Conservation (phyloP, 64 coral and sea anemone species). For the Porites lutea region DNA sequence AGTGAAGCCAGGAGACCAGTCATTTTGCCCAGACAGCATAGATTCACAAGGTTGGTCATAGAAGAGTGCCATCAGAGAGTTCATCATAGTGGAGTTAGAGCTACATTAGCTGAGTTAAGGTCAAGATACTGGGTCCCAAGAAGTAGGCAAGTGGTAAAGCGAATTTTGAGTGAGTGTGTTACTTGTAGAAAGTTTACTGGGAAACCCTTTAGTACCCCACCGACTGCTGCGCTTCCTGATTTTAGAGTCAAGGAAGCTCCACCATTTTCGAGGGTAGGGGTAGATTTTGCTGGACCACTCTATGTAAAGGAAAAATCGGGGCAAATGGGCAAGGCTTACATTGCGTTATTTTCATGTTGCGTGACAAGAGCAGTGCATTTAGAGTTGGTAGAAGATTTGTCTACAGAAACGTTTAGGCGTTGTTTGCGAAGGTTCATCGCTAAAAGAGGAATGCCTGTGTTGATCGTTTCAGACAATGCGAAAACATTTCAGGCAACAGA, state of each 20-base stretch:
- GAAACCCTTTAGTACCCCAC: conserved; percentile 43
- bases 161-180: conserved; percentile 52
- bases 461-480: no score
- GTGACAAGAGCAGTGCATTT: conserved; percentile 48
- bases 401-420: no score
- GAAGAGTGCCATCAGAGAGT: conserved; percentile 62
- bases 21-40: conserved; percentile 59
- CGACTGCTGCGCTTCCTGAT: conserved; percentile 31
- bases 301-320: conserved; percentile 33
- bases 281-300: conserved; percentile 57
- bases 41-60: conserved; percentile 63
- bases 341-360: conserved; percentile 46
- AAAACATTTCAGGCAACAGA: no score
- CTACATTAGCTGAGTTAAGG: conserved; percentile 62
- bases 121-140: conserved; percentile 75
- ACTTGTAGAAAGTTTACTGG: conserved; percentile 42
- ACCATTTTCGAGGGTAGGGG: conserved; percentile 48
- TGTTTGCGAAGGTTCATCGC: no score
- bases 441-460: no score
- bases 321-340: conserved; percentile 48
- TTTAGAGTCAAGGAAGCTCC: conserved; percentile 38
- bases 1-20: conserved; percentile 39
- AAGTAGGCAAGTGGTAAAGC: conserved; percentile 68
- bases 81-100: conserved; percentile 61
- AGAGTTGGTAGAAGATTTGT: no score